phyloP scores from a whole-genome alignment of 2,888 invertebrate species.

The Ectemnius cavifrons region DNA sequence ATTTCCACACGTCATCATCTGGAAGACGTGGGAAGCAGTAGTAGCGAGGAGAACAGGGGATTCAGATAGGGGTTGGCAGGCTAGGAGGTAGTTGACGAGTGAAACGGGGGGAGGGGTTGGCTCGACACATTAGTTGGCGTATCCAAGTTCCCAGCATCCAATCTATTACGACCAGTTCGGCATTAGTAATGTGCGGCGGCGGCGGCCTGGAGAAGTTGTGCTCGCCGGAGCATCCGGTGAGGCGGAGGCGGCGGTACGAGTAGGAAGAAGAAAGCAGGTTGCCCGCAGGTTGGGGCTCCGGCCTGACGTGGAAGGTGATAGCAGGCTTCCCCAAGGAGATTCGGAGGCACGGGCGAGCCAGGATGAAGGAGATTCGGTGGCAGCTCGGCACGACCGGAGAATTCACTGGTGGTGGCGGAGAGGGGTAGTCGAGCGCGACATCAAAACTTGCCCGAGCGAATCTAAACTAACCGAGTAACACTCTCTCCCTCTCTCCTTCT shows the following conservation, averaged over 20 bases:
- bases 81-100: constrained; percentile 41
- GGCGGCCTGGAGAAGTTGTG: constrained; percentile 17
- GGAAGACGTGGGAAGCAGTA: constrained; percentile 5
- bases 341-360: constrained; percentile 35
- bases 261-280: too few species aligned
- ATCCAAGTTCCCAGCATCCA: constrained; percentile 70
- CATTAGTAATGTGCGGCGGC: constrained; percentile 72
- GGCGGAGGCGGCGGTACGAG: background rate
- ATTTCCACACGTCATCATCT: background rate
- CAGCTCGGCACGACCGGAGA: constrained; percentile 33
- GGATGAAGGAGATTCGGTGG: constrained; percentile 18
- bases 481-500: constrained; percentile 25
- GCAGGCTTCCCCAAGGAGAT: constrained; percentile 44
- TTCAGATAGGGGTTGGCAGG: constrained; percentile 21
- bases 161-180: constrained; percentile 74
- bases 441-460: constrained; percentile 73
- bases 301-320: constrained; percentile 24
- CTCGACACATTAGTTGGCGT: constrained; percentile 63
- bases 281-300: too few species aligned
- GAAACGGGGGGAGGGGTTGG: constrained; percentile 37
- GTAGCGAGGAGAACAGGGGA: constrained; percentile 6
- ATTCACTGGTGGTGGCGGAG: constrained; percentile 46
- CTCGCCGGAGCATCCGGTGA: too few species aligned
- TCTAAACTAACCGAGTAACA: constrained; percentile 75
- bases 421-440: constrained; percentile 64